Conservation (phyloP, 2,888 invertebrate species). For the Tipula vernalis region DNA sequence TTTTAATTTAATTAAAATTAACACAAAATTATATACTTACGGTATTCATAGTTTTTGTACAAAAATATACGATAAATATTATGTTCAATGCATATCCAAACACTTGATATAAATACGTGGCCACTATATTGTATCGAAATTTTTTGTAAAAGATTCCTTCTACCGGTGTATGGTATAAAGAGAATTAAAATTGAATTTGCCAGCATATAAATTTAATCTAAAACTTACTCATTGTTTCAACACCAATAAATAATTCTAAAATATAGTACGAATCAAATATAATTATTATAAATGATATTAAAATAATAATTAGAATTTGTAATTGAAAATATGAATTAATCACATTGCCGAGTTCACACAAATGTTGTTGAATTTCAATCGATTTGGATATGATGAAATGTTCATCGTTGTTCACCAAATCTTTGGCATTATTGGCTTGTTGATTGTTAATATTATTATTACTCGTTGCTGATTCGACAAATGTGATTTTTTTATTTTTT, state of each 20-base stretch:
- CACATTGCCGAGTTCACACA: background rate
- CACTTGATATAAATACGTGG: background rate
- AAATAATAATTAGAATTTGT: background rate
- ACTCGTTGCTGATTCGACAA: background rate
- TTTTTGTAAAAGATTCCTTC: background rate
- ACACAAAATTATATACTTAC: background rate
- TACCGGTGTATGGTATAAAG: background rate
- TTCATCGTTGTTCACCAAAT: background rate
- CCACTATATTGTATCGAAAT: background rate
- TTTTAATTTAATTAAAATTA: background rate
- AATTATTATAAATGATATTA: background rate
- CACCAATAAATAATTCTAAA: constrained; percentile 6
- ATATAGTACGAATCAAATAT: constrained; percentile 6
- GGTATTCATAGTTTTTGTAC: background rate
- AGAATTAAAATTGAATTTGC: background rate
- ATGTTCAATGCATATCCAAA: background rate
- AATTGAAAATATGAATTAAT: constrained; percentile 7
- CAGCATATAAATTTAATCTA: background rate
- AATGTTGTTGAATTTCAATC: constrained; percentile 7
- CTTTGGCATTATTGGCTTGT: background rate
- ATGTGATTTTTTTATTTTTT: background rate
- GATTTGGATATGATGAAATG: background rate
- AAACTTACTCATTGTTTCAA: background rate
- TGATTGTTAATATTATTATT: background rate
- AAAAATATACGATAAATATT: background rate